A percentile compares a stretch with the other conserved stretches of the same genome.
Evolutionary conservation across 2,888 invertebrate species (phyloP).

Genomic region (Spicauda simplicius): DNA sequence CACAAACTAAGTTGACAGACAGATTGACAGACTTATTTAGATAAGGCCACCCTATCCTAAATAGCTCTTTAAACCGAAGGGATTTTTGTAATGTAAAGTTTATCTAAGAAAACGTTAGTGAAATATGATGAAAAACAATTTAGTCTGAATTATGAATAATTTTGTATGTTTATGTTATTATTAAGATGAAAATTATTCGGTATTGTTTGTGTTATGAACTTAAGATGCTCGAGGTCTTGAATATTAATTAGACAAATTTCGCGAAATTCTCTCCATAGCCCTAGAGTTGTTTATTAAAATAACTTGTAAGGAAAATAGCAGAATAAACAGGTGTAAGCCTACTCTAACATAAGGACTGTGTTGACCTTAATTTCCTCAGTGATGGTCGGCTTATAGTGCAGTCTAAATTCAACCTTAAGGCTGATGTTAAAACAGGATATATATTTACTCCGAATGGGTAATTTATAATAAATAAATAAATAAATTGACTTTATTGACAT

Average conservation of each 20-base stretch:
- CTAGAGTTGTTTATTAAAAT: not conserved
- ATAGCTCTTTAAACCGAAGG: no score
- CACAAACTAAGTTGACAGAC: no score
- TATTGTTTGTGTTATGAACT: slow-evolving; percentile 14
- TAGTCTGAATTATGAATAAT: slow-evolving; percentile 4
- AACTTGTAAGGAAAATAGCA: not conserved
- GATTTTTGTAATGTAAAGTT: no score
- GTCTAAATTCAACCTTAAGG: not conserved
- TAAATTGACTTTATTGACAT: no score
- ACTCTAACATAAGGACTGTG: slow-evolving; percentile 5
- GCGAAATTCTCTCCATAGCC: not conserved
- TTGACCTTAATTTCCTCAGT: slow-evolving; percentile 23
- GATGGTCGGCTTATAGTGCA: slow-evolving; percentile 4
- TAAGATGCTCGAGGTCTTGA: not conserved
- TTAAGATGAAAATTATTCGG: not conserved
- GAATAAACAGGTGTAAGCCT: slow-evolving; percentile 5
- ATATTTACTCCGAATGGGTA: no score
- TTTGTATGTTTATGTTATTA: slow-evolving; percentile 1
- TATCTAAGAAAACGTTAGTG: not conserved
- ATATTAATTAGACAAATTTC: slow-evolving; percentile 3
- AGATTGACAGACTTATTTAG: no score
- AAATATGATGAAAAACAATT: not conserved
- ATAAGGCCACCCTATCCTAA: not conserved
- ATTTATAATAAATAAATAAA: no score
- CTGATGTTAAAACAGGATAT: not conserved